Base-by-base conservation (phyloP, 2,888 invertebrate genomes). In the Ectropis crepuscularia region DNA sequence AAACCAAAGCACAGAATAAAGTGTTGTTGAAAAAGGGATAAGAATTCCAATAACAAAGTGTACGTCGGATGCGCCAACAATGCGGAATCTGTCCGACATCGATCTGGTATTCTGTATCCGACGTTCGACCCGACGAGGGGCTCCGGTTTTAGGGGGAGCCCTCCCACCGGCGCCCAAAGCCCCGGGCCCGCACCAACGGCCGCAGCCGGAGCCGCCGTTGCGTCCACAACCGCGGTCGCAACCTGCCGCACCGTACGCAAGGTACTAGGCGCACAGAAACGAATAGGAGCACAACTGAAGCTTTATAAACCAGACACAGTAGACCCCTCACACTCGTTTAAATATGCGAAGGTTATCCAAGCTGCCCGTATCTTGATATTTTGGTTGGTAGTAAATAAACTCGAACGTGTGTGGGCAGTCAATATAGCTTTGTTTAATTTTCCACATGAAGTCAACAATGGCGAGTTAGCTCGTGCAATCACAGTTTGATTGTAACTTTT, bases 191-290 rank as follows among this genome's bases (percentile, higher is more conserved):
- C 74, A 28, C 16, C 16, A 69, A 73, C 72, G 73, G 74, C 71
- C 43, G 37, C 42, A 41, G 46, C 10, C 12, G 68, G 63, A 57
- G 67, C 70, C 66, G 70, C 55, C 72, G 72, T 75, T 61, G 71
- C 74, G 72, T 74, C 72, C 74, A 74, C 74, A 71, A 57, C 51
- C 48, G 78, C 82, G 82, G 83, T 81, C 85, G 81, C 83, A 85
- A 85, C 85, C 83, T 81, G 86, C 85, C 85, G 78, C 86, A 81
- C 76, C 84, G 82, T 89, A 89, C 90, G 90, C 90, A 86, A 80
- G 77, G 70, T 89, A 91, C 90, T 82, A 91, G 90, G 90, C 77
- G 67, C 68, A 51, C 86, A 92, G 79, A 82, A 76, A 6, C 8
- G 5, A 5, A 54, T n/a, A 76, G 69, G 79, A 86, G 80, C 54